Base-by-base conservation (phyloP, 2,113 vertebrate species). In the Melanocharis versteri region DNA sequence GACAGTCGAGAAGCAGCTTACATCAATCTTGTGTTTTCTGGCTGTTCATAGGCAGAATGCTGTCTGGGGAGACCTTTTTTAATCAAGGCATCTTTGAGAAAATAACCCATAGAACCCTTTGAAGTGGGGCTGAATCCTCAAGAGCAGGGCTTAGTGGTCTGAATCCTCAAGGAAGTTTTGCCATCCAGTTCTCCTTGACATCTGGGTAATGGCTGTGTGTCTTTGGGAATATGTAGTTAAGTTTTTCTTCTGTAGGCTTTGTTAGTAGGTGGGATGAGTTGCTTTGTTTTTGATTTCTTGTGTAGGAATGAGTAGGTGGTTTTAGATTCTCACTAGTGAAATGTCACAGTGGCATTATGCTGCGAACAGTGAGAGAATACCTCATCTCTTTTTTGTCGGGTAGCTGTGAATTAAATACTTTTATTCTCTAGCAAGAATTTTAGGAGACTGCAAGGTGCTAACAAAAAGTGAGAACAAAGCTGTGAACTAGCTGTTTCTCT, bases 401-500 rank as follows among this genome's bases (percentile, higher is more conserved):
- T 84, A 53, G 44, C 50, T 87, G 37, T 83, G 76, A 81, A 58
- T 78, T 33, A 90, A 82, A 78, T 72, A 31, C 30, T 62, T 88
- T 47, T 30, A 51, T 66, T 40, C 27, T 64, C 39, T 39, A 92
- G 69, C 71, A 87, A 65, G 88, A 71, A 24, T 94, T 89, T 89
- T 66, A 60, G 39, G 51, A 89, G 77, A 68, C 82, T 78, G 47
- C 71, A 77, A 62, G 57, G 66, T 87, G 58, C 84, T 94, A 94
- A 70, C 19, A 1, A 83, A 85, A 93, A 30, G 72, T 54, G 95
- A 94, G 83, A 94, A 69, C 62, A 84, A 95, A 95, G 65, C 85
- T 96, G 94, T 93, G 82, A 94, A 90, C 33, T 53, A 58, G 75
- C 71, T 94, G 50, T 78, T 91, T 70, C 40, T 91, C 78, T 66